Conservation (phyloP, 2,797 vertebrate species). For the Peromyscus nudipes region DNA sequence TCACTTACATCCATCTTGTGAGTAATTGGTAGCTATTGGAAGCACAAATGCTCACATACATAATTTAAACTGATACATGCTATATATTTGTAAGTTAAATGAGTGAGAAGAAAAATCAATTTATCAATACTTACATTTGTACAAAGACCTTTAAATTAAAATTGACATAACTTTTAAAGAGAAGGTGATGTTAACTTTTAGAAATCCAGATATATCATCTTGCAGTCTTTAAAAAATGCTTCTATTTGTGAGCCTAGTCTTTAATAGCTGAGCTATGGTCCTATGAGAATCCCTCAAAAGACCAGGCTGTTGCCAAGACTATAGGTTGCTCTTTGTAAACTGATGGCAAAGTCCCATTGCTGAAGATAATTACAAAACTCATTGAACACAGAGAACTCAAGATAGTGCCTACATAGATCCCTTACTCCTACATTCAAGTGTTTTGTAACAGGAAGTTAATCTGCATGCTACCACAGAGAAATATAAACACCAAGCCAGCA, state of each 20-base stretch:
- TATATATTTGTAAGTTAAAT: slow-evolving; percentile 74
- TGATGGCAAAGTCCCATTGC: neutral
- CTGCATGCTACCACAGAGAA: neutral
- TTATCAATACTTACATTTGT: slow-evolving; percentile 65
- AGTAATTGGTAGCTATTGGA: slow-evolving; percentile 70
- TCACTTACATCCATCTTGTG: slow-evolving; percentile 68
- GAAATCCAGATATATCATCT: slow-evolving; percentile 17
- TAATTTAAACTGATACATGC: slow-evolving; percentile 77
- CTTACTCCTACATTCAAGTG: neutral
- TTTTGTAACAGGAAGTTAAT: neutral
- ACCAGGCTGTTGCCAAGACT: neutral
- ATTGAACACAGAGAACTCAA: neutral
- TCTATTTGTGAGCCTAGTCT: neutral
- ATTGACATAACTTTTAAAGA: slow-evolving; percentile 74
- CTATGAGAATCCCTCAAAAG: neutral
- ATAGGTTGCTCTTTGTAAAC: neutral
- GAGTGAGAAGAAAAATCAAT: slow-evolving; percentile 72
- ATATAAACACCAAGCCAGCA: neutral
- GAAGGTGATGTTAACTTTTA: slow-evolving; percentile 47
- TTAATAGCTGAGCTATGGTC: neutral
- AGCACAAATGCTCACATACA: slow-evolving; percentile 70
- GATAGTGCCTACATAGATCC: neutral
- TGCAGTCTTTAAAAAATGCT: neutral
- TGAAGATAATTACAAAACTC: neutral
- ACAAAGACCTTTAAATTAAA: slow-evolving; percentile 73